Conservation (phyloP, 2,113 vertebrate genomes). For the Calyptomena viridis region DNA sequence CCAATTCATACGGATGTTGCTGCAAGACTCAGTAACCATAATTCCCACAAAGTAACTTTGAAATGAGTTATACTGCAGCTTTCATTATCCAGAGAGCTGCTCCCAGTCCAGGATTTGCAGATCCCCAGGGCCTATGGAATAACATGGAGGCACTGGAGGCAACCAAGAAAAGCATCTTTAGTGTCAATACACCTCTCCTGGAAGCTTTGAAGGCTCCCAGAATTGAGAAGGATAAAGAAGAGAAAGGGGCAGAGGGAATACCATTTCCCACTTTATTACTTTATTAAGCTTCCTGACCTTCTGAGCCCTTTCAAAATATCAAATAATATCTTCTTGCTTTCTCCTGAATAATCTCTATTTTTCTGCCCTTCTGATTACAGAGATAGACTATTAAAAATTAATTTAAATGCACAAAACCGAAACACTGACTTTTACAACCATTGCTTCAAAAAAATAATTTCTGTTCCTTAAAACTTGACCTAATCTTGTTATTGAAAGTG, state of each 20-base stretch:
- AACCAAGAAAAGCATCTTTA: neutral
- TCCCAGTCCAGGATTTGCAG: neutral
- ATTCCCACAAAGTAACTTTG: conserved; percentile 20
- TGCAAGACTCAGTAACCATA: neutral
- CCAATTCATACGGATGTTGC: neutral
- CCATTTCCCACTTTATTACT: neutral
- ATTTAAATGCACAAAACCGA: neutral
- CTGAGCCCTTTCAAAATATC: neutral
- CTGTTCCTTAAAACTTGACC: accelerated
- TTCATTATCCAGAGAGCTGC: neutral
- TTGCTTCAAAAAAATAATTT: neutral
- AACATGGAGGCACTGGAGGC: neutral
- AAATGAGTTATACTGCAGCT: conserved; percentile 15
- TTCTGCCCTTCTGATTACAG: neutral
- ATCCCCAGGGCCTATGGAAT: neutral
- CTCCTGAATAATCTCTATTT: neutral
- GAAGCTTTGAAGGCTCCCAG: neutral
- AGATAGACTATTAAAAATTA: neutral
- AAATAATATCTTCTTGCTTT: neutral
- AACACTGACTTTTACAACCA: neutral
- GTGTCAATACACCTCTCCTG: neutral
- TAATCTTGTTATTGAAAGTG: neutral
- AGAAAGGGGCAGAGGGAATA: neutral
- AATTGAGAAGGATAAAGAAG: neutral
- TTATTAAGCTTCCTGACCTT: neutral